Conservation (phyloP, 2,113 vertebrate species). For the Bolborhynchus lineola region DNA sequence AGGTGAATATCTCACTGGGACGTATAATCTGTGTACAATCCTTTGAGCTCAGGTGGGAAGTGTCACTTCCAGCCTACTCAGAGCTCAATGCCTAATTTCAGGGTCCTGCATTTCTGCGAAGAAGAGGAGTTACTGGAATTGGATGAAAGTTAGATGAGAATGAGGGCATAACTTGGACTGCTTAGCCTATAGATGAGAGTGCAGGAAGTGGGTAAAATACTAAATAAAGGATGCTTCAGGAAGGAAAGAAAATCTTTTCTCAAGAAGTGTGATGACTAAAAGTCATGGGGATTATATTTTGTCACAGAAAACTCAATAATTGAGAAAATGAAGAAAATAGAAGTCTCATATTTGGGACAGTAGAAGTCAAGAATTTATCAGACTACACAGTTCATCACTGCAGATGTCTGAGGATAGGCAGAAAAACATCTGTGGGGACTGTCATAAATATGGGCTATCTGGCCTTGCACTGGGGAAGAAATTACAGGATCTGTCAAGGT, state of each 20-base stretch:
- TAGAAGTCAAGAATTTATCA: neutral
- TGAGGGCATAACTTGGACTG: too few species aligned
- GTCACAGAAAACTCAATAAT: neutral
- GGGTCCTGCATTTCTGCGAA: neutral
- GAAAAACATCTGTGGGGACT: neutral
- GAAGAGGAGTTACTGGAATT: neutral
- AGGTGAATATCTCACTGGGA: too few species aligned
- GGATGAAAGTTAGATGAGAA: neutral
- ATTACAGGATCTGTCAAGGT: neutral
- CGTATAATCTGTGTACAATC: fast-evolving
- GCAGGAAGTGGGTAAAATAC: neutral
- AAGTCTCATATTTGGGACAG: neutral
- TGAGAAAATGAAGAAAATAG: neutral
- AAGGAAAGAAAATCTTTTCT: neutral
- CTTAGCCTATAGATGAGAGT: neutral
- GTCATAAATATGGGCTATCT: neutral
- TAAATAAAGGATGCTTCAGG: neutral
- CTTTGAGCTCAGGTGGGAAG: neutral
- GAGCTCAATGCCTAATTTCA: neutral
- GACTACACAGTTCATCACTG: neutral
- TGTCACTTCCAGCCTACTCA: neutral
- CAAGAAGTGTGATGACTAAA: neutral
- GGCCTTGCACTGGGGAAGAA: neutral
- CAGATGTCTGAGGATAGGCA: neutral
- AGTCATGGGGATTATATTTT: neutral